Evolutionary conservation across 2,113 vertebrate genomes (phyloP), one percentile per base, ranked within the genome.

Genomic region (Passerina amoena): DNA sequence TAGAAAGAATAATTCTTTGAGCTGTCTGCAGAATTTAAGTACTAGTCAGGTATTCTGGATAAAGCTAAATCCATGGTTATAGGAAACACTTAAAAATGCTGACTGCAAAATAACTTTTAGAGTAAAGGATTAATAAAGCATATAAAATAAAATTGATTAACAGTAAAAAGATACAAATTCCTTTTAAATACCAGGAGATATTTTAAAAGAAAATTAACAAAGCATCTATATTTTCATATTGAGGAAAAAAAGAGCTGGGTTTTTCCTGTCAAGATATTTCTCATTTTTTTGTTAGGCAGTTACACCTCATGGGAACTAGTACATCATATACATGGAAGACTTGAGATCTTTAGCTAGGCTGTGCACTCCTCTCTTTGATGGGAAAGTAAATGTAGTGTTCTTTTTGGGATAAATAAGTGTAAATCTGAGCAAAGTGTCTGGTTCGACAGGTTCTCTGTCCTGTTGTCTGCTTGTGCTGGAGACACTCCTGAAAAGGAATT

Each of bases 241-340:
- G 53, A 38, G 23, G 10, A 1, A 38, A 28, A 33, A 22, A 50
- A 44, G 13, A 17, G 6, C 30, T 45, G 23, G 0, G 3, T 20
- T 71, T 42, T 82, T 42, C 40, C 40, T 42, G 40, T 42, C 14
- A 42, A 42, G 40, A 42, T 42, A 16, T 42, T 42, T 42, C 40
- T 42, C 40, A 42, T 42, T 42, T 42, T 15, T 42, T 42, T 15
- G 40, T 42, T 42, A 42, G 40, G 40, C 40, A 42, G 40, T 42
- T 15, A 42, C 15, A 42, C 40, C 16, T 42, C 40, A 42, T 42
- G 38, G 9, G 38, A 38, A 10, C 40, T 16, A 42, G 40, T 15
- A 42, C 15, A 42, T 42, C 40, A 42, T 42, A 42, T 42, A 3
- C 40, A 16, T 42, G 40, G 40, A 42, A 15, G 40, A 42, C 40